Evolutionary conservation across 2,888 invertebrate genomes (phyloP), one percentile per base, ranked within the genome.

Genomic region (Drosophila austrosaltans): DNA sequence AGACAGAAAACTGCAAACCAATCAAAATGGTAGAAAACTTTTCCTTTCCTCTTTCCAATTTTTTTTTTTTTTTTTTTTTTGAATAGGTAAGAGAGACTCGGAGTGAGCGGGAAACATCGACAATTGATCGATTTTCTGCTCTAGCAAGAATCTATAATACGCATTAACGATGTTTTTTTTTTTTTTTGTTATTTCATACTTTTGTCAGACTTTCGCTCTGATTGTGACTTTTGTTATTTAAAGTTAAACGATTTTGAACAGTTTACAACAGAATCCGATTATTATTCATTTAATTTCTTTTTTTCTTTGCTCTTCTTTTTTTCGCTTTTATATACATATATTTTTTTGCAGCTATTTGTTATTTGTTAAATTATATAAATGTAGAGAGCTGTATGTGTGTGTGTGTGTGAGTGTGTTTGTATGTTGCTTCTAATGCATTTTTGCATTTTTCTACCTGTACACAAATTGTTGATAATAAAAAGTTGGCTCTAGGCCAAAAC

Each of bases 401-500:
- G 12, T 25, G 22, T 22, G 22, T 25, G 22, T 48, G 1, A 1
- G 30, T 48, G 1, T 3, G 30, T 60, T 7, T 61, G 67, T 57
- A 76, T 56, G 59, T 22, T 73, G 57, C 67, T 66, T 67, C 78
- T 77, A 79, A 79, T 79, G 78, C 73, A 60, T 76, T 78, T 78
- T 48, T 78, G 66, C 79, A 79, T 77, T 79, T 42, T 59, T 58
- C n/a, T 28, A 39, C 40, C 58, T 42, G 40, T 40, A 12, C 32
- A 32, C 30, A 54, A 54, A 30, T 30, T 30, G 58, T 25, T 59
- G 58, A 59, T 59, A 59, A 59, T 40, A 59, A 59, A 59, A 59
- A 42, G 39, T 79, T 84, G 82, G 84, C 79, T 74, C 56, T 72
- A 75, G 79, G 81, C 84, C 78, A 76, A 69, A 72, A 56, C 53